Evolutionary conservation across 1,140 invertebrate species (phyloP), one percentile per base, ranked within the genome.

Genomic region (Batillaria attramentaria): DNA sequence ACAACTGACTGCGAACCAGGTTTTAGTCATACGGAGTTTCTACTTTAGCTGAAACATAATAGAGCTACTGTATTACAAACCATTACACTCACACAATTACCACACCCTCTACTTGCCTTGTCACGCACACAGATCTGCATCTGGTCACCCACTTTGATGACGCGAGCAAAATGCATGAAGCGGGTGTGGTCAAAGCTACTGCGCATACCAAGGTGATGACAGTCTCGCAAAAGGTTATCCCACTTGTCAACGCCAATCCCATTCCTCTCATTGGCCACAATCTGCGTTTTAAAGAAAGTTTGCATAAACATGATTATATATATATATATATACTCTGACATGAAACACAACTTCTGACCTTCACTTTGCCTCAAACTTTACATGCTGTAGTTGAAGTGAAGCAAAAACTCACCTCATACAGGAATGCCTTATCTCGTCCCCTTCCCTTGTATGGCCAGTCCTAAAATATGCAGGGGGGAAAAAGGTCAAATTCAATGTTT

Each of bases 221-320:
- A 92, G 85, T 95, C 94, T 74, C 94, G 89, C 20, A 92, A 87
- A 65, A 95, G 91, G 83, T 95, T 95, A 85, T 95, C 94, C 92
- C 92, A 95, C 88, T 94, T 95, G 87, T 95, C 94, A 6, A 95
- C 94, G 90, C 95, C 94, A 41, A 95, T 91, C 28, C 93, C 92
- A 82, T 92, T 94, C 20, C 90, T 85, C 73, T 93, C 92, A 85
- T 95, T 95, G 37, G 92, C 91, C 0, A 95, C 93, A 81, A 95
- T 93, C 93, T 94, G 79, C 13, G 10, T 24, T 28, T 24, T 28
- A 46, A 54, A 75, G 54, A 54, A 46, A 57, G 39, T 33, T 35
- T 72, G 46, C 10, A 24, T 50, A 24, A 50, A 37, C 13, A 18
- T 6, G 18, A 18, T 16, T 72, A 16, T 16, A n/a, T 43, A 10